A percentile compares a stretch with the other conserved stretches of the same genome.
Conservation (phyloP, 2,888 invertebrate genomes). For the Drosophila anceps region DNA sequence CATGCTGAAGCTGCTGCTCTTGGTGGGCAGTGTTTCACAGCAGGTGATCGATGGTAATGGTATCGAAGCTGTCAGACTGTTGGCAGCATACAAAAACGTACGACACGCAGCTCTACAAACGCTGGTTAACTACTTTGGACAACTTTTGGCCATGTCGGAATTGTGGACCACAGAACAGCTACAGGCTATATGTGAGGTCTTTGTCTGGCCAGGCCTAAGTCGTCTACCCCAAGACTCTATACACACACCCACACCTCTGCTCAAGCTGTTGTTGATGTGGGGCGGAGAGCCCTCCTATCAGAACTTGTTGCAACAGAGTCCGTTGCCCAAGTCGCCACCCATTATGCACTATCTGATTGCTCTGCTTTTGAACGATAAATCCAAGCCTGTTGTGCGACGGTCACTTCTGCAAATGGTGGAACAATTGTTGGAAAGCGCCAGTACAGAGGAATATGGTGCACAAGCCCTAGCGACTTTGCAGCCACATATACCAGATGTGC, state of each 20-base stretch:
- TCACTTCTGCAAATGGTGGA: constrained; percentile 91
- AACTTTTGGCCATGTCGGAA: constrained; percentile 88
- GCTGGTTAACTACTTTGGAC: constrained; percentile 91
- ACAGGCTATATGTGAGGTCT: constrained; percentile 90
- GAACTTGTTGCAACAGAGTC: constrained; percentile 88
- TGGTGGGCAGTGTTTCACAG: constrained; percentile 89
- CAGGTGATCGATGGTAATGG: constrained; percentile 86
- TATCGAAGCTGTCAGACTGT: constrained; percentile 86
- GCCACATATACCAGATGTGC: constrained; percentile 90
- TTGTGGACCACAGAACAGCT: constrained; percentile 90
- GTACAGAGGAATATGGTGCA: constrained; percentile 86
- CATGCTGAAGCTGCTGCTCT: constrained; percentile 90
- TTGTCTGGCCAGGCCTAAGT: constrained; percentile 92
- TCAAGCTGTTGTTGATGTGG: constrained; percentile 93
- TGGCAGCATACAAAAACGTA: constrained; percentile 88
- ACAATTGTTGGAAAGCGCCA: constrained; percentile 88
- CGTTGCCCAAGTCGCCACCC: constrained; percentile 85
- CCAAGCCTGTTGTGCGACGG: constrained; percentile 88
- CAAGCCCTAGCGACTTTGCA: constrained; percentile 87
- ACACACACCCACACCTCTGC: constrained; percentile 92
- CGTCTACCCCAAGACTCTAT: constrained; percentile 93
- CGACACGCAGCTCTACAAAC: constrained; percentile 88
- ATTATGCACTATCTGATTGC: constrained; percentile 89
- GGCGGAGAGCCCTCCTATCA: constrained; percentile 92
- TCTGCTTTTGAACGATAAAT: constrained; percentile 90